Percentiles rank a stretch among this genome's conserved stretches.
Evolutionary conservation across 1,140 invertebrate species (phyloP).

Genomic region (Uloborus diversus): DNA sequence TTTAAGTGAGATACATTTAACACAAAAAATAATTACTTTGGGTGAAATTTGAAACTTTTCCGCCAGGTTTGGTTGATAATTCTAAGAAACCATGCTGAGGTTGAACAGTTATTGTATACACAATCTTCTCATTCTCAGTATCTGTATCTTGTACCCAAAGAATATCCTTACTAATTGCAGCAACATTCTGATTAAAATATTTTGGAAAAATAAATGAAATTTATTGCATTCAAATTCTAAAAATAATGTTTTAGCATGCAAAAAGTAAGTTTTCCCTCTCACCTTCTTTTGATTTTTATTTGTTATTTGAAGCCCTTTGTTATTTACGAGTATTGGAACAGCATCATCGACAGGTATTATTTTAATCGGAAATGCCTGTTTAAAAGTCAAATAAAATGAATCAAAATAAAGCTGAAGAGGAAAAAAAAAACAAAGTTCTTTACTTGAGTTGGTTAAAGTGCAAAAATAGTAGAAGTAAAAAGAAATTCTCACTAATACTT

Average conservation of each 20-base stretch:
- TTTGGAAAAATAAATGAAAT: not conserved
- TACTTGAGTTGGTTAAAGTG: too few relatives aligned
- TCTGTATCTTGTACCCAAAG: constrained; percentile 16
- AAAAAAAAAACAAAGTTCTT: too few relatives aligned
- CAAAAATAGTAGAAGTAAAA: too few relatives aligned
- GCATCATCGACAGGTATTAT: constrained; percentile 31
- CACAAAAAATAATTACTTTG: constrained; percentile 21
- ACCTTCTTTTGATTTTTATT: not conserved
- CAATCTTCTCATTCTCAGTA: constrained; percentile 12
- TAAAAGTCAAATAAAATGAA: not conserved
- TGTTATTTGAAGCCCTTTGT: not conserved
- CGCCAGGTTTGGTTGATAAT: not conserved
- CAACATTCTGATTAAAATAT: not conserved
- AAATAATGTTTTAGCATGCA: not conserved
- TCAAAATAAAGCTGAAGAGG: too few relatives aligned
- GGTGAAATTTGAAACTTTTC: constrained; percentile 13
- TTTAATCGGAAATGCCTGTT: constrained; percentile 35
- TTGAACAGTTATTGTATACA: constrained; percentile 10
- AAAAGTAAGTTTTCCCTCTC: not conserved
- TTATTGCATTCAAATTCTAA: not conserved
- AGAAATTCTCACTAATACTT: too few relatives aligned
- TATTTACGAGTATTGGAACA: constrained; percentile 15
- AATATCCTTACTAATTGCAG: constrained; percentile 3
- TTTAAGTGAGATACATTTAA: too few relatives aligned
- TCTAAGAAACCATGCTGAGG: constrained; percentile 15